A percentile compares a stretch with the other conserved stretches of the same genome.
Conservation (phyloP, 2,797 vertebrate species). For the Avahi laniger region DNA sequence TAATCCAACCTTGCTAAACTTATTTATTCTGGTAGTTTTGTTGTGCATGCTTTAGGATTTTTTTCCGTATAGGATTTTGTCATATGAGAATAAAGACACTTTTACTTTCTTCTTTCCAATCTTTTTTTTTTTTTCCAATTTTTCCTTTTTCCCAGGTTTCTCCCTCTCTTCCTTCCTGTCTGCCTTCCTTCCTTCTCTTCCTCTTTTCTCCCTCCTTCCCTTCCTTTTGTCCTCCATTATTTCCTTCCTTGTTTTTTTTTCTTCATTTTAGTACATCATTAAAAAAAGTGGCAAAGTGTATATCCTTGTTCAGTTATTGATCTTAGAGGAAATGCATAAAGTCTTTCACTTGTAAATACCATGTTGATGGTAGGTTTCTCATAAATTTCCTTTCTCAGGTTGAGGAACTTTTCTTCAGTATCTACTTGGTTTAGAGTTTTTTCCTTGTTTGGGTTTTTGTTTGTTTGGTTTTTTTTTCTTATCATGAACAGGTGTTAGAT, state of each 20-base stretch:
- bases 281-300: background rate
- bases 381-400: background rate
- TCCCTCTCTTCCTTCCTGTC: accelerated
- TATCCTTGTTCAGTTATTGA: background rate
- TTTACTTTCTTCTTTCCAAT: background rate
- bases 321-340: background rate
- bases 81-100: background rate
- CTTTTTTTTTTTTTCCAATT: accelerated
- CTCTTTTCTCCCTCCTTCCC: background rate
- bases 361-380: background rate
- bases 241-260: no score
- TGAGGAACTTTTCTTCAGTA: background rate
- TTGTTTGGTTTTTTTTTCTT: background rate
- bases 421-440: background rate
- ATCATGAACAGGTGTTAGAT: background rate
- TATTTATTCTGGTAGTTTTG: background rate
- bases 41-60: background rate
- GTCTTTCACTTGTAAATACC: background rate
- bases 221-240: no score
- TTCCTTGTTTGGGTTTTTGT: background rate
- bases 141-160: background rate
- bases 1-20: background rate
- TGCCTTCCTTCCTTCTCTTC: no score
- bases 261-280: background rate
- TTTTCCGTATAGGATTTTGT: background rate